A percentile compares a stretch with the other conserved stretches of the same genome.
These are phyloP conservation scores for Drosophila watanabei DNA, from an alignment of 1,140 invertebrate genomes.

Conservation along the genomic window DNA sequence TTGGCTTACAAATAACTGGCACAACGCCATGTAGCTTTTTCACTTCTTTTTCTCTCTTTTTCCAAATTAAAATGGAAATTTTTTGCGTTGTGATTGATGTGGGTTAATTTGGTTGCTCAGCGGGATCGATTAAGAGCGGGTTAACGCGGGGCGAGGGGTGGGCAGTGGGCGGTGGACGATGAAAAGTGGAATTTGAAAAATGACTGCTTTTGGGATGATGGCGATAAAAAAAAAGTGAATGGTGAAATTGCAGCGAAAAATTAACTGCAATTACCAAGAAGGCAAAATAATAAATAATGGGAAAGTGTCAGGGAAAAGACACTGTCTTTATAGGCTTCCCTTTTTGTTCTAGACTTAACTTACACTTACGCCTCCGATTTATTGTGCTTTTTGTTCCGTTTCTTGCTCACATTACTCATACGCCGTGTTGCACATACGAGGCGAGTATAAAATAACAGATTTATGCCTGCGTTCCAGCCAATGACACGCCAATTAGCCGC, in stretches of 20 bases:
- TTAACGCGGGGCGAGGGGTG: neutral
- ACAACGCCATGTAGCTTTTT: constrained; percentile 16
- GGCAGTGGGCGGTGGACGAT: constrained; percentile 16
- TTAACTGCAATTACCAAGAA: constrained; percentile 4
- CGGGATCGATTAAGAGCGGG: constrained; percentile 24
- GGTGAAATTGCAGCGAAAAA: constrained; percentile 27
- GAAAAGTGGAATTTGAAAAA: constrained; percentile 45
- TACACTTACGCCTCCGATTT: constrained; percentile 8
- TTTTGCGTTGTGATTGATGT: constrained; percentile 48
- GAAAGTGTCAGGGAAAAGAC: neutral
- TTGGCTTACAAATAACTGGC: constrained; percentile 40
- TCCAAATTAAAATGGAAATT: constrained; percentile 42
- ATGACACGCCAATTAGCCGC: constrained; percentile 84
- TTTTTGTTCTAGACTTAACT: constrained; percentile 10
- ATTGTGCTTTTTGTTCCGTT: constrained; percentile 28
- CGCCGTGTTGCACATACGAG: constrained; percentile 70
- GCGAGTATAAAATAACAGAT: constrained; percentile 82
- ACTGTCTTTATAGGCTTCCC: neutral
- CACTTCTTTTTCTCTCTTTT: neutral
- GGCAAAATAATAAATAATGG: neutral
- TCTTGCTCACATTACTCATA: constrained; percentile 77
- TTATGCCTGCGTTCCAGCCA: constrained; percentile 80
- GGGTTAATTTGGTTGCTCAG: constrained; percentile 51
- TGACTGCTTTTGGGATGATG: constrained; percentile 15
- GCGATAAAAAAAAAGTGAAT: constrained; percentile 43